These are phyloP conservation scores for Donacobius atricapilla DNA, from an alignment of 2,113 vertebrate genomes.

Conservation along the genomic window DNA sequence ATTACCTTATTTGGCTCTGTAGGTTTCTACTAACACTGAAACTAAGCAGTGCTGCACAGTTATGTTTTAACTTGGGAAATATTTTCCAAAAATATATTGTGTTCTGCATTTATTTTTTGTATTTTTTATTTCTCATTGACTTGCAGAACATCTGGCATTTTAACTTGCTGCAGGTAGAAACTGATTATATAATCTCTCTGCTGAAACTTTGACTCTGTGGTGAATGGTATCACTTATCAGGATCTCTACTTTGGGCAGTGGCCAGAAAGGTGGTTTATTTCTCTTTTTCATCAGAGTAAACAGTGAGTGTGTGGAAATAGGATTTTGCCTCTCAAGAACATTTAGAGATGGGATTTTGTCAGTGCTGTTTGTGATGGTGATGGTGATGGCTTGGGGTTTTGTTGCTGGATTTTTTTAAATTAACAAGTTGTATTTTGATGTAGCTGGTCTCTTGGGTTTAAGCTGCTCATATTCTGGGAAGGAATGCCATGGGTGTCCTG, in stretches of 20 bases:
- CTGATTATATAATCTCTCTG: neutral
- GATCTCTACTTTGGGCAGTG: neutral
- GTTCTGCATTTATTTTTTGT: neutral
- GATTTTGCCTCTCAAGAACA: neutral
- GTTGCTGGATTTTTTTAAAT: neutral
- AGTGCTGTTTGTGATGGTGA: neutral
- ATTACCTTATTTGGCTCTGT: neutral
- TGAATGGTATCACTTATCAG: neutral
- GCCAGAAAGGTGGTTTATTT: neutral
- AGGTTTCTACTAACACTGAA: neutral
- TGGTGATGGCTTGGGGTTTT: neutral
- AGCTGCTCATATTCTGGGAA: neutral
- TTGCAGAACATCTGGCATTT: neutral
- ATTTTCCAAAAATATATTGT: neutral
- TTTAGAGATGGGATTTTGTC: neutral
- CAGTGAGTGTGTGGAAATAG: neutral
- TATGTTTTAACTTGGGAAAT: neutral
- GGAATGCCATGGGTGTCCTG: neutral
- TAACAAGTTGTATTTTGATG: neutral
- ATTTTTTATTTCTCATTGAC: neutral
- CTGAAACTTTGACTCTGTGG: neutral
- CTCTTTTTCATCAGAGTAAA: neutral
- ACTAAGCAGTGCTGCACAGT: neutral
- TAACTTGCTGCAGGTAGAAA: neutral
- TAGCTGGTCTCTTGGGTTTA: neutral